phyloP scores from a whole-genome alignment of 23 tunicate genomes.

The Ascidia mentula region DNA sequence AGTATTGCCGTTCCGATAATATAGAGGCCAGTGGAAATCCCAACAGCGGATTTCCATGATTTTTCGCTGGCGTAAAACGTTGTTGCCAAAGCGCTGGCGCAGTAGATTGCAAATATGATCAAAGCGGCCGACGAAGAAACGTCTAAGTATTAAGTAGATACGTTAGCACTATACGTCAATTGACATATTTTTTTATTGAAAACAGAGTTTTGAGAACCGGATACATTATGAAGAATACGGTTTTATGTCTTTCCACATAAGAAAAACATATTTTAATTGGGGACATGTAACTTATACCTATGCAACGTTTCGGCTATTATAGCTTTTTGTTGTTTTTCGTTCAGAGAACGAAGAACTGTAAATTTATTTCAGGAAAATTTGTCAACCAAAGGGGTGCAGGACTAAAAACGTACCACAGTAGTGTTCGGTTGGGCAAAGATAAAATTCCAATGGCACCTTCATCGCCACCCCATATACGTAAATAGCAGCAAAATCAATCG shows the following conservation, averaged over 20 bases:
- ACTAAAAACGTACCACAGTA: not conserved
- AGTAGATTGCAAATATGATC: not conserved
- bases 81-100: not conserved
- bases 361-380: not conserved
- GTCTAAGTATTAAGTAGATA: not conserved
- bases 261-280: not conserved
- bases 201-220: not conserved
- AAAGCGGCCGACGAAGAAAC: not conserved
- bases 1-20: not conserved
- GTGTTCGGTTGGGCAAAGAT: constrained; percentile 25
- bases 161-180: too few species aligned
- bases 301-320: too few species aligned
- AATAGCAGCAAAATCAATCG: constrained; percentile 37
- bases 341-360: too few species aligned
- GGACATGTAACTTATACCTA: too few species aligned
- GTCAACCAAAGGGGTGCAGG: not conserved
- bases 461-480: constrained; percentile 14
- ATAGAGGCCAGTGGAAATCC: not conserved
- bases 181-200: not conserved
- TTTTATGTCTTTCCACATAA: not conserved
- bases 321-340: too few species aligned
- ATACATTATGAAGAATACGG: not conserved
- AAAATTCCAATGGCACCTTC: constrained; percentile 27
- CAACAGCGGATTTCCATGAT: not conserved
- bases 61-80: not conserved